Conservation (phyloP, 2,113 vertebrate species). For the Sula dactylatra region DNA sequence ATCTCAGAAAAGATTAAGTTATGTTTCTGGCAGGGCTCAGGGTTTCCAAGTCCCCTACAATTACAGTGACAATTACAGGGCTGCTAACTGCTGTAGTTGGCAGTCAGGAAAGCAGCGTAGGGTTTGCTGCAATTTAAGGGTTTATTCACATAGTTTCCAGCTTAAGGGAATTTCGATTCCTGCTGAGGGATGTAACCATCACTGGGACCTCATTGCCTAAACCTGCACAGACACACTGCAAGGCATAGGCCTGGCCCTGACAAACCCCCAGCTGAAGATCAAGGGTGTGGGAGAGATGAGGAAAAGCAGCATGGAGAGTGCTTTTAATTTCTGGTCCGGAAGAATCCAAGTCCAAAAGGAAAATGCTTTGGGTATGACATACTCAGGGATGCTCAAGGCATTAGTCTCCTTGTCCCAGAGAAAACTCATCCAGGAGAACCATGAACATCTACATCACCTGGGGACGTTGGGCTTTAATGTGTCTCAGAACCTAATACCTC, state of each 20-base stretch:
- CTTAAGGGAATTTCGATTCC: neutral
- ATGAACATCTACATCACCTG: neutral
- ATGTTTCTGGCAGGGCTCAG: constrained; percentile 9
- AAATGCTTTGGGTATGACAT: neutral
- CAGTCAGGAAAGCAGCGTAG: neutral
- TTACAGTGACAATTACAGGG: constrained; percentile 14
- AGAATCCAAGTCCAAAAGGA: neutral
- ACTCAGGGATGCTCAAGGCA: neutral
- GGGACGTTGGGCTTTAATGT: neutral
- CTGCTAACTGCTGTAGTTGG: neutral
- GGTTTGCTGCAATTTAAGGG: neutral
- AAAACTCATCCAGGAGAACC: neutral
- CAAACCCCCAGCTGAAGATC: neutral
- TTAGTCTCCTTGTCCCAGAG: neutral
- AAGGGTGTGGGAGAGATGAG: neutral
- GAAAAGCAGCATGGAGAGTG: neutral
- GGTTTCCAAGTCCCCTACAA: constrained; percentile 16
- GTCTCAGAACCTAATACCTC: neutral
- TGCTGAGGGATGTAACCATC: neutral
- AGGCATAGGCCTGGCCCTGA: neutral
- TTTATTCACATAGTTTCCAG: neutral
- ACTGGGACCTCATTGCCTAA: neutral
- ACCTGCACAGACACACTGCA: neutral
- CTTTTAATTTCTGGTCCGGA: neutral
- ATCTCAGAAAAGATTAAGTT: constrained; percentile 22